Base-by-base conservation (phyloP, 2,888 invertebrate species). In the Standfussiana lucernea region DNA sequence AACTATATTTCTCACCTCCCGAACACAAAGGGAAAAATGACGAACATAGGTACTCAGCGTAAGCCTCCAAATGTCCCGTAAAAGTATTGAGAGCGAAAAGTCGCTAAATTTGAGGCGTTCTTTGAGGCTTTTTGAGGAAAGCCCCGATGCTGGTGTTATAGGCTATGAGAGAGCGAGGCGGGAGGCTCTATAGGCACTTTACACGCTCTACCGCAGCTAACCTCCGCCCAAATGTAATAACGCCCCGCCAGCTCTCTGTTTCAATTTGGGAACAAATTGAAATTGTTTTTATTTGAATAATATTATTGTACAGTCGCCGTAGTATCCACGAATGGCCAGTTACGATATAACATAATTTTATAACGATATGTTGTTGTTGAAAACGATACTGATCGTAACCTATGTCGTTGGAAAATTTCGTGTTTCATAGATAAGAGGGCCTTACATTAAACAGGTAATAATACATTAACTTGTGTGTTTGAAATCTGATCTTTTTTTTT, bases 261-360 rank as follows among this genome's bases (percentile, higher is more conserved):
- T 97, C 97, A 97, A 97, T 97, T 97, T 97, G 94, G 94, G 92
- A 94, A 95, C 97, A 97, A 97, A 97, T 97, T 97, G 97, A 96
- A 97, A 97, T 96, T 95, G 97, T 96, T 95, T 96, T 96, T 97
- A 96, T 97, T 97, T 97, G 96, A 97, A 97, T 97, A 97, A 95
- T 95, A 96, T 95, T 94, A 93, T 93, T 91, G 88, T 89, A 88
- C 89, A 88, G 89, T 90, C 86, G 85, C 86, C 87, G 85, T 88
- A 82, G 86, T 87, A 89, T 87, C 86, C 86, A 87, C 82, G 85
- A 88, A 89, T 72, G 89, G 89, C 86, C 90, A 92, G 92, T 93
- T 93, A 92, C 89, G 88, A 88, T 90, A 90, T 90, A 89, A 90
- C 74, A 83, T 83, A 84, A 83, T 89, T 80, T 86, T 84, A 83